These are phyloP conservation scores for Meleagris gallopavo DNA, from an alignment of 2,113 vertebrate species.

Conservation along the genomic window DNA sequence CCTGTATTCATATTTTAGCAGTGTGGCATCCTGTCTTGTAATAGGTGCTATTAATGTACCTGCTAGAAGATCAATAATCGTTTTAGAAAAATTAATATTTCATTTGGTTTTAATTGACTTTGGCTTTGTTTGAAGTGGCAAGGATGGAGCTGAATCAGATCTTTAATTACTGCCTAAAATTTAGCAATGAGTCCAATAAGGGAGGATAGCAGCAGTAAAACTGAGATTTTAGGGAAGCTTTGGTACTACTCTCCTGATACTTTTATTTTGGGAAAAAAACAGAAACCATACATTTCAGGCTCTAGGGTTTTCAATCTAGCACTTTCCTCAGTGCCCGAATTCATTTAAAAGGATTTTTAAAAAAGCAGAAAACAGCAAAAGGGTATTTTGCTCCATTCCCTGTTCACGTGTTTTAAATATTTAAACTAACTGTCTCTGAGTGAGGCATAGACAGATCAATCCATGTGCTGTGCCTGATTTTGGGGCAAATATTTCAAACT, in stretches of 20 bases:
- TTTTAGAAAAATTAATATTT: not conserved
- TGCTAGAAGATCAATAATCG: not conserved
- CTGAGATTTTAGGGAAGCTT: conserved; percentile 1
- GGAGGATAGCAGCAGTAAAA: not conserved
- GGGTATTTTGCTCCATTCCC: not conserved
- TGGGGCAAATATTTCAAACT: not conserved
- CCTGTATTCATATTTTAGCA: not conserved
- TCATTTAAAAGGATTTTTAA: not conserved
- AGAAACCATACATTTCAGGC: not conserved
- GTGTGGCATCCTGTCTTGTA: not conserved
- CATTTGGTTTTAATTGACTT: not conserved
- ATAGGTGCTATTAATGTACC: not conserved
- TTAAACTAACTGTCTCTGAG: not conserved
- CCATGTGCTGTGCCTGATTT: not conserved
- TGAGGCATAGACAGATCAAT: not conserved
- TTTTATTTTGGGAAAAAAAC: not conserved
- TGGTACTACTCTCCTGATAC: not conserved
- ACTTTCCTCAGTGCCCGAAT: not conserved
- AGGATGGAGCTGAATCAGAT: not conserved
- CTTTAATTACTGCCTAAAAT: conserved; percentile 1
- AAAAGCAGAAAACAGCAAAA: not conserved
- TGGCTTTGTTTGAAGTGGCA: not conserved
- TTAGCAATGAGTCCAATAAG: not conserved
- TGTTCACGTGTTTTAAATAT: not conserved
- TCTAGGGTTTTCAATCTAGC: not conserved